Conservation (phyloP, 2,888 invertebrate genomes). For the Spisula solida region DNA sequence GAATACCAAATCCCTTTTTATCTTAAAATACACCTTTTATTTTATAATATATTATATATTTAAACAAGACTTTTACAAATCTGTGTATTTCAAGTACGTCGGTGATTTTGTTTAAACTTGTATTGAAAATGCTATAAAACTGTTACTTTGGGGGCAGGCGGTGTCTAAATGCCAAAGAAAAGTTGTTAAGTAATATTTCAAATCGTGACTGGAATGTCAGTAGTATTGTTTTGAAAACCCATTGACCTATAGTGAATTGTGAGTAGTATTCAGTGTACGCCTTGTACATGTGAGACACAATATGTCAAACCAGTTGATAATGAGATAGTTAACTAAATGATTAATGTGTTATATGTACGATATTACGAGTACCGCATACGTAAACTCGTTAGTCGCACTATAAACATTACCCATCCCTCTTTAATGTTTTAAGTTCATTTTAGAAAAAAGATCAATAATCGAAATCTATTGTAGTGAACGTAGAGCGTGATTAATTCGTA, state of each 20-base stretch:
- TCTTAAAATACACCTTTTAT: too few species aligned
- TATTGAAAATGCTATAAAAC: too few species aligned
- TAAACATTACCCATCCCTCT: not conserved
- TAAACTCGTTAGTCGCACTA: not conserved
- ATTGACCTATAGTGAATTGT: not conserved
- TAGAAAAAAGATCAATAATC: not conserved
- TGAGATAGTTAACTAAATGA: not conserved
- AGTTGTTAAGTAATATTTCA: not conserved
- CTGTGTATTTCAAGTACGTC: too few species aligned
- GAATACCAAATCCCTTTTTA: too few species aligned
- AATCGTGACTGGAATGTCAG: not conserved
- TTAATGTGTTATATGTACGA: not conserved
- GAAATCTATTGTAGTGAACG: not conserved
- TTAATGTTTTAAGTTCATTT: slow-evolving; percentile 14
- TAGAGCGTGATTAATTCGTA: not conserved
- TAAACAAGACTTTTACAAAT: too few species aligned
- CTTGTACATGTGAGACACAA: not conserved
- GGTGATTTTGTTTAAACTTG: too few species aligned
- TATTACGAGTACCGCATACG: not conserved
- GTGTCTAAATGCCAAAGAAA: too few species aligned
- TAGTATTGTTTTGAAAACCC: not conserved
- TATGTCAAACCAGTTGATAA: slow-evolving; percentile 7
- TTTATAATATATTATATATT: too few species aligned
- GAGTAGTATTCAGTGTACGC: not conserved
- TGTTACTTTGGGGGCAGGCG: too few species aligned